phyloP scores from a whole-genome alignment of 2,797 vertebrate genomes.

The Acestrorhynchus altus region DNA sequence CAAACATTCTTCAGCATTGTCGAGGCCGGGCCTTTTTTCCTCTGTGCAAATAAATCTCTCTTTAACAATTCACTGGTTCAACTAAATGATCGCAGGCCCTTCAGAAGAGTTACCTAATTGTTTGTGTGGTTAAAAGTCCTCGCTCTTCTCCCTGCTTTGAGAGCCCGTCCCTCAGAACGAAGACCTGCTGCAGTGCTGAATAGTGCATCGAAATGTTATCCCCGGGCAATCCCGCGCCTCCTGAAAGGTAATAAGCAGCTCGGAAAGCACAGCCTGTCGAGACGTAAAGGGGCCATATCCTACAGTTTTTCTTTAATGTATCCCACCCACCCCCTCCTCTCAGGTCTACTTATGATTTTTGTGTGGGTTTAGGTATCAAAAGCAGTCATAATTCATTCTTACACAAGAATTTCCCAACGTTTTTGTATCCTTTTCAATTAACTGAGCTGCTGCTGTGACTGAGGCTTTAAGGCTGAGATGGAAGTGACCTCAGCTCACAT shows the following conservation, averaged over 20 bases:
- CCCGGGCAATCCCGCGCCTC: constrained; percentile 53
- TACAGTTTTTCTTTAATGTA: background rate
- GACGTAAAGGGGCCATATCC: background rate
- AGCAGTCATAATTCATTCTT: background rate
- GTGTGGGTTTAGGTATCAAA: background rate
- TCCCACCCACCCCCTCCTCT: background rate
- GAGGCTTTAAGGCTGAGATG: too few species aligned
- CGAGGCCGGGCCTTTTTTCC: background rate
- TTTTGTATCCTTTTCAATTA: background rate
- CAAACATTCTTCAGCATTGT: constrained; percentile 32
- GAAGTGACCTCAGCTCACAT: too few species aligned
- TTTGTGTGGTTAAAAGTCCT: background rate
- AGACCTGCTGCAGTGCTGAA: constrained; percentile 28
- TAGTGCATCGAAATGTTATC: constrained; percentile 49
- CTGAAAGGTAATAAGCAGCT: constrained; percentile 69
- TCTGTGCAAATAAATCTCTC: constrained; percentile 38
- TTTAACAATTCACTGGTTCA: constrained; percentile 10
- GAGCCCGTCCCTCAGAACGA: background rate
- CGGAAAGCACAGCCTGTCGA: constrained; percentile 56
- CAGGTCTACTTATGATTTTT: background rate
- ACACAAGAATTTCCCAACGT: background rate
- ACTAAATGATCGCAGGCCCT: constrained; percentile 9
- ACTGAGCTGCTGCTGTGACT: too few species aligned
- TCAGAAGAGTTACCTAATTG: constrained; percentile 5
- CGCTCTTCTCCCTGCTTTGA: background rate